These are phyloP conservation scores for Chlamydotis undulata DNA, from an alignment of 2,113 vertebrate species.

Conservation along the genomic window DNA sequence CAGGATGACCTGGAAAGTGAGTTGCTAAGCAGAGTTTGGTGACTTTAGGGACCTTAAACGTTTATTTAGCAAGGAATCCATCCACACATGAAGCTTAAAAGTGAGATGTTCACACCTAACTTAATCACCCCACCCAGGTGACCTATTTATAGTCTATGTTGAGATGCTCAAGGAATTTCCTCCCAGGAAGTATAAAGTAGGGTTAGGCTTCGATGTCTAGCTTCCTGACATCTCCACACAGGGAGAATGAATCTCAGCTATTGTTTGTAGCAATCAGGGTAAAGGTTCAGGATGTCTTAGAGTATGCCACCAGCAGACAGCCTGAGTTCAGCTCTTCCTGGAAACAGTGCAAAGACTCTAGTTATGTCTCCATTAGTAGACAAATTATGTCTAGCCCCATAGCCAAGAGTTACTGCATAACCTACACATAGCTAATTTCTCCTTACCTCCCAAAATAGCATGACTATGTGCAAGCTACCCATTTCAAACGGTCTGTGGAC, in stretches of 20 bases:
- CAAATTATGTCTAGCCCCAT: not conserved
- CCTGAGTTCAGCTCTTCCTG: not conserved
- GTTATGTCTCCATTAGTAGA: not conserved
- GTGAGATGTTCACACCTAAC: accelerated
- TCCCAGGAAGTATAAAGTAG: not conserved
- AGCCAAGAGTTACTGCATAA: not conserved
- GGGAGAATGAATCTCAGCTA: no score
- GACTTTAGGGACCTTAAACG: not conserved
- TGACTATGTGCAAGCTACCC: accelerated
- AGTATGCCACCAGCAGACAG: not conserved
- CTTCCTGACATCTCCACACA: not conserved
- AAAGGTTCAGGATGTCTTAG: not conserved
- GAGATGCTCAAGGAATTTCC: not conserved
- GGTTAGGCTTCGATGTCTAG: not conserved
- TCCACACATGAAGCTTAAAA: not conserved
- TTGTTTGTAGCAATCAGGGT: not conserved
- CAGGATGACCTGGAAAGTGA: not conserved
- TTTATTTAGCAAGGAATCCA: not conserved
- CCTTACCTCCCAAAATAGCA: not conserved
- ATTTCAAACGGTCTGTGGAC: not conserved
- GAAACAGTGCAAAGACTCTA: not conserved
- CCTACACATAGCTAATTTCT: not conserved
- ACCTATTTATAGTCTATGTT: not conserved
- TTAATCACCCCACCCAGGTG: accelerated
- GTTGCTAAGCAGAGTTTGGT: not conserved